Base-by-base conservation (phyloP, 2,797 vertebrate genomes). In the Myiotriccus ornatus region DNA sequence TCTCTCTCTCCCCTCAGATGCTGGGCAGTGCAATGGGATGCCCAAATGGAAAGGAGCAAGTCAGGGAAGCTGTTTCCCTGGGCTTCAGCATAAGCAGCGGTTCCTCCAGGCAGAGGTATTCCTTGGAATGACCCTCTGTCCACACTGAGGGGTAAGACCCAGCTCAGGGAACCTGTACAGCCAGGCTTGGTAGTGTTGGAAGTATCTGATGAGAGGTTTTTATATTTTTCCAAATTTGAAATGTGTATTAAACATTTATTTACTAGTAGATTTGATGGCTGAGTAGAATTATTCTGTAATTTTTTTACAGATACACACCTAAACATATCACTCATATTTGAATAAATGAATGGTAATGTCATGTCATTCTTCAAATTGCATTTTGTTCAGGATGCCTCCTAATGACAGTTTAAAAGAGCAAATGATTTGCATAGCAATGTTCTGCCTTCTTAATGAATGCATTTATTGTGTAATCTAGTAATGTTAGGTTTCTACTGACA, bases 391-490 rank as follows among this genome's bases (percentile, higher is more conserved):
- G 74, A 87, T 85, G 87, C 74, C 83, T 90, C 63, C 68, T 96
- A 96, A 93, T 82, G 90, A 90, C 75, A 94, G 80, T 89, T 94
- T 93, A 93, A 91, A 89, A 77, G 71, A 91, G 78, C 84, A 52
- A 62, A 21, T 85, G 44, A 88, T 96, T 96, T 95, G 87, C 93
- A 94, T 84, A 82, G 89, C 62, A 86, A 94, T 85, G n/a, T 86
- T 95, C 77, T 92, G 53, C 77, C 93, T 94, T 70, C 92, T 84
- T 92, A 95, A 96, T 95, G 93, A 95, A 88, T 83, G 74, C 90
- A 86, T 89, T 92, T 85, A 90, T 88, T 92, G 78, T 94, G 77
- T 67, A 96, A 96, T 96, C 90, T 93, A 84, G 71, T 94, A 95
- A 94, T 95, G 55, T 19, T 94, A 88, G 70, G 67, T 81, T 95